phyloP scores from a whole-genome alignment of 2,888 invertebrate genomes.

The Cantharis nigra region DNA sequence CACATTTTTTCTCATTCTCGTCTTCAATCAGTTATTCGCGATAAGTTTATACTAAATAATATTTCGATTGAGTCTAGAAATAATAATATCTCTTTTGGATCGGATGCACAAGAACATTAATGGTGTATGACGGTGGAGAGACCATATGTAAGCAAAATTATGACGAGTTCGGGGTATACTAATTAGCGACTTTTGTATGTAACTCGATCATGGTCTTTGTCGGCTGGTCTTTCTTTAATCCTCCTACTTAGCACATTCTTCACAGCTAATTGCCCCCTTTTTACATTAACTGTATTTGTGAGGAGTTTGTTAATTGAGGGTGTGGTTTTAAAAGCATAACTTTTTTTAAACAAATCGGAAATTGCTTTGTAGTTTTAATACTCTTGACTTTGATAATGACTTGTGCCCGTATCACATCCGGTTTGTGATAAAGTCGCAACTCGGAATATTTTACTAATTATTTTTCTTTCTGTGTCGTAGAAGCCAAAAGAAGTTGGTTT shows the following conservation, averaged over 20 bases:
- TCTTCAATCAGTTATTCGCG: constrained; percentile 12
- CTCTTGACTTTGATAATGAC: neutral
- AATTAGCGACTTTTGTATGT: constrained; percentile 24
- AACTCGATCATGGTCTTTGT: constrained; percentile 22
- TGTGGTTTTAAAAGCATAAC: neutral
- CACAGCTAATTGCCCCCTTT: constrained; percentile 15
- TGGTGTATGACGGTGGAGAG: neutral
- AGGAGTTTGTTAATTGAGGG: constrained; percentile 17
- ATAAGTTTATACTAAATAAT: constrained; percentile 9
- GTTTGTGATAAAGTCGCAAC: neutral
- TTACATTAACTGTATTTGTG: constrained; percentile 9
- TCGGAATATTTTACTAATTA: neutral
- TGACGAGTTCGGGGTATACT: constrained; percentile 12
- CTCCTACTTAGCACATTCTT: constrained; percentile 11
- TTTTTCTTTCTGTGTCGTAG: neutral
- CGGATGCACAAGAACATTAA: neutral
- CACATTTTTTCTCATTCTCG: constrained; percentile 19
- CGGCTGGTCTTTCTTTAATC: constrained; percentile 14
- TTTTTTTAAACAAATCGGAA: neutral
- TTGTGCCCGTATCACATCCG: neutral
- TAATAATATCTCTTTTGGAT: neutral
- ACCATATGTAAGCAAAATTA: constrained; percentile 7
- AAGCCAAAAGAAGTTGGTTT: neutral
- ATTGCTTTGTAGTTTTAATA: neutral
- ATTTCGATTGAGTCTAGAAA: neutral